These are phyloP conservation scores for Allygus modestus DNA, from an alignment of 2,888 invertebrate species.

Conservation along the genomic window DNA sequence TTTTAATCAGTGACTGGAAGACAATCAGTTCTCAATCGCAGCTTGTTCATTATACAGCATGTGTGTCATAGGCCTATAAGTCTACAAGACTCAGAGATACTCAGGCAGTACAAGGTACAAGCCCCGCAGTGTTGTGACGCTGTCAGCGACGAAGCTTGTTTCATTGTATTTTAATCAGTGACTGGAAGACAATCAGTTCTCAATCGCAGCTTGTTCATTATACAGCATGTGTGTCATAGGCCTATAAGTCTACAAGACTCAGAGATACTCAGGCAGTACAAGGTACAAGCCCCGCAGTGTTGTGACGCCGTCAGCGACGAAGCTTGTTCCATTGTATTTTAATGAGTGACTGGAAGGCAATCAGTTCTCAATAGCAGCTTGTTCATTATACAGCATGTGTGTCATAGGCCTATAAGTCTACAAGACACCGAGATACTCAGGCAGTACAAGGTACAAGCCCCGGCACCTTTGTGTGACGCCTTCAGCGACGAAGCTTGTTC, in stretches of 20 bases:
- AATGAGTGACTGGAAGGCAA: slow-evolving; percentile 38
- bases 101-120: no score
- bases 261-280: no score
- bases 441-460: no score
- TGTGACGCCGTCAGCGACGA: background rate
- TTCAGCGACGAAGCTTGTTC: no score
- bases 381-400: background rate
- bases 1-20: slow-evolving; percentile 46
- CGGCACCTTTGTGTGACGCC: no score
- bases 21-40: slow-evolving; percentile 9
- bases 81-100: no score
- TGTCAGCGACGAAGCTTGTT: no score
- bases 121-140: no score
- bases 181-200: background rate
- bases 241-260: no score
- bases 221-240: background rate
- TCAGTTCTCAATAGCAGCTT: slow-evolving; percentile 5
- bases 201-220: background rate
- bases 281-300: no score
- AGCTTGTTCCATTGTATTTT: slow-evolving; percentile 27
- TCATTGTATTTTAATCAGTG: no score
- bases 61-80: background rate
- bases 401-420: background rate
- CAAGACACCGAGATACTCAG: no score
- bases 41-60: slow-evolving; percentile 1